Percentiles rank a stretch among this genome's conserved stretches.
Evolutionary conservation across 2,113 vertebrate species (phyloP).

Genomic region (Acanthochromis polyacanthus): DNA sequence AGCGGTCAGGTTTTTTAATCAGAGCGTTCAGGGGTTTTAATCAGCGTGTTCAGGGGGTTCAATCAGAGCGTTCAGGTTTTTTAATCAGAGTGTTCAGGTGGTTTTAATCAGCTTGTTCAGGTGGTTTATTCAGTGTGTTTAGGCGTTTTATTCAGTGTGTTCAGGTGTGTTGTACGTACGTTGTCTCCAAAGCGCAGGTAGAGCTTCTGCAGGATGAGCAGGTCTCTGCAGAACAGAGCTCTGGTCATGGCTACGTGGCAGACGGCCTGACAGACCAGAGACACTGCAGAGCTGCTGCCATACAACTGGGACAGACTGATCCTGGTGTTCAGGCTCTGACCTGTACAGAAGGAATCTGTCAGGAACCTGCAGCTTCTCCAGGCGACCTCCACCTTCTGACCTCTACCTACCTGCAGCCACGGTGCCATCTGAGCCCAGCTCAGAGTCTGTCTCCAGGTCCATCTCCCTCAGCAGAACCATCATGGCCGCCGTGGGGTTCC

Average conservation of each 20-base stretch:
- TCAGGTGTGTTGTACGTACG: slow-evolving; percentile 64
- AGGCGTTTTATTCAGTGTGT: background rate
- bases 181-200: slow-evolving; percentile 88
- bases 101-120: too few species aligned
- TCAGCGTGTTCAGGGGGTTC: too few species aligned
- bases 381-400: too few species aligned
- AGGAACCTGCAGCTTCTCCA: too few species aligned
- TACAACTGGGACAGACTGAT: slow-evolving; percentile 92
- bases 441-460: slow-evolving; percentile 92
- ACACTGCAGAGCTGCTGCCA: slow-evolving; percentile 82
- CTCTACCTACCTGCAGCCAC: slow-evolving; percentile 76
- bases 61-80: too few species aligned
- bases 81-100: too few species aligned
- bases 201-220: slow-evolving; percentile 93
- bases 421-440: slow-evolving; percentile 83
- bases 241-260: slow-evolving; percentile 87
- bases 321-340: slow-evolving; percentile 82
- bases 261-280: slow-evolving; percentile 87
- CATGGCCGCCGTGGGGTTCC: slow-evolving; percentile 89
- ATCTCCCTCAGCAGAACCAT: slow-evolving; percentile 90
- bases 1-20: too few species aligned
- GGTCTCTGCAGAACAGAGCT: slow-evolving; percentile 91
- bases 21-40: too few species aligned
- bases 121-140: too few species aligned
- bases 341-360: slow-evolving; percentile 65